Evolutionary conservation across 2,797 vertebrate species (phyloP).

Genomic region (Stomatorhinus walkeri): DNA sequence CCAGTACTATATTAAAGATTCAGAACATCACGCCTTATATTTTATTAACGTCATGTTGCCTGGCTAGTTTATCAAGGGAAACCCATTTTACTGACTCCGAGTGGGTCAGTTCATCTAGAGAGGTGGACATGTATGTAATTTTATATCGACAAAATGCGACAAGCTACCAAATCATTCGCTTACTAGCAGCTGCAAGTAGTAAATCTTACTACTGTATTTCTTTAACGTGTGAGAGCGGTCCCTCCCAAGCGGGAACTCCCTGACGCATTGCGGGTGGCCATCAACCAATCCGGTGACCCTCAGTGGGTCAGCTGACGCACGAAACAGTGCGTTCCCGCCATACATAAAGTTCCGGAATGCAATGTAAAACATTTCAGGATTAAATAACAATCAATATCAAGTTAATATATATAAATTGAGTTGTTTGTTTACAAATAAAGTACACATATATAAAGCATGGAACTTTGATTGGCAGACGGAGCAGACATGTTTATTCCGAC

Average conservation of each 20-base stretch:
- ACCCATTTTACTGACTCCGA: not conserved
- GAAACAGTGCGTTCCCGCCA: constrained; percentile 28
- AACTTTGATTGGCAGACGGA: not conserved
- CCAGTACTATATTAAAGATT: not conserved
- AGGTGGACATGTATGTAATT: not conserved
- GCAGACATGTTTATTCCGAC: not conserved
- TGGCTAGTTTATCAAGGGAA: not conserved
- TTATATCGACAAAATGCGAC: not conserved
- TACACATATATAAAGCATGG: not conserved
- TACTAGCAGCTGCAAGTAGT: not conserved
- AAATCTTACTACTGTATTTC: not conserved
- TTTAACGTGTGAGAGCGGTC: constrained; percentile 19
- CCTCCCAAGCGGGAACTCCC: constrained; percentile 33
- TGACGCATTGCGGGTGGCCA: constrained; percentile 53
- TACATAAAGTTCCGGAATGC: constrained; percentile 29
- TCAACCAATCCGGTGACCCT: constrained; percentile 37
- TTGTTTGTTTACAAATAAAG: not conserved
- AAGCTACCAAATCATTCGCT: not conserved
- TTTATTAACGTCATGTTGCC: not conserved
- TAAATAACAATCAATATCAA: not conserved
- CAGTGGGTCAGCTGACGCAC: constrained; percentile 38
- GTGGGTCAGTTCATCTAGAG: not conserved
- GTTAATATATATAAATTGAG: not conserved
- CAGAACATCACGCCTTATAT: not conserved
- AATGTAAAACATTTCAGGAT: constrained; percentile 18